Base-by-base conservation (phyloP, 2,888 invertebrate genomes). In the Agrenia bidenticulata region DNA sequence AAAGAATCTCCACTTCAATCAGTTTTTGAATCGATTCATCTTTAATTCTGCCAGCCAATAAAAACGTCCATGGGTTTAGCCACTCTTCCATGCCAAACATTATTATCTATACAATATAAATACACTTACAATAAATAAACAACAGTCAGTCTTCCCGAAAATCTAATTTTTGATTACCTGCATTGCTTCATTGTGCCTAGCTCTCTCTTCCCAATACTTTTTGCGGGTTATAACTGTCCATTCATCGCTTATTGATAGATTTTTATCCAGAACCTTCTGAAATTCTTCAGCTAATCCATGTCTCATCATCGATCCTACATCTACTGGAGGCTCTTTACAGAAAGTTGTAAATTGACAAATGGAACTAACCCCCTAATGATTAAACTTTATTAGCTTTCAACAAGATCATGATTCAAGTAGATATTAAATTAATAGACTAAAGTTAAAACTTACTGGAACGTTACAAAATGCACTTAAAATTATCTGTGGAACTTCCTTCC, bases 1-100 rank as follows among this genome's bases (percentile, higher is more conserved):
- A 41, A 1, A 67, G 21, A 24, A 67, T 41, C 45, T 67, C 61
- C 1, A 21, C 45, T 19, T 32, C 26, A 2, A 75, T 71, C 55
- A 62, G 64, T 13, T 67, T 19, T 58, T 64, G 70, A 45, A 74
- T 55, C 13, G 58, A 49, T n/a, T 45, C 21, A 45, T 68, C 62
- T 15, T 60, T 66, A 17, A 74, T 65, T 39, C 72, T 73, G 24
- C 76, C 74, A 23, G 74, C 67, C 39, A 76, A 49, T 39, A 76
- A 23, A 51, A 76, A 72, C 13, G 60, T 56, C 70, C 66, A 74
- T 53, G 74, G 73, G 23, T 51, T 66, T 19, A 76, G 58, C 76
- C 76, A 76, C 17, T 67, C 61, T 57, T 76, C 70, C 64, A 76
- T 72, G 11, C 69, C 64, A 26, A 54, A 23, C 59, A 75, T 60